phyloP scores from a whole-genome alignment of 92 coral and sea anemone genomes.

The Phenganax subtilis region DNA sequence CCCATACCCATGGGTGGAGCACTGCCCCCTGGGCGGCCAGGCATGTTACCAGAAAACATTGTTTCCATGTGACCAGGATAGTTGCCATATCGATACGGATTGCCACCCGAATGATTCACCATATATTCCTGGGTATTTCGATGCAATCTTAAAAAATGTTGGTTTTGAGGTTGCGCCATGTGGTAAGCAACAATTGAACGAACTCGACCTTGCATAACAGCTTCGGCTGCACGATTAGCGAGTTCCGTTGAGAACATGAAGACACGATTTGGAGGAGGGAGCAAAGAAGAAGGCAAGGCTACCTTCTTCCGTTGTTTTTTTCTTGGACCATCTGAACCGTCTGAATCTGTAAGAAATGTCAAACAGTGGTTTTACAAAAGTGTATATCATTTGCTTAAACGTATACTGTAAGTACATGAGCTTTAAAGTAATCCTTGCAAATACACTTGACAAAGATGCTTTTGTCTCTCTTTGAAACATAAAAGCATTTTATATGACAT shows the following conservation, averaged over 20 bases:
- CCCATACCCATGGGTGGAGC: conserved; percentile 57
- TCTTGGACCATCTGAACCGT: conserved; percentile 85
- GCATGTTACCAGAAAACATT: conserved; percentile 51
- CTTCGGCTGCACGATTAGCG: conserved; percentile 98
- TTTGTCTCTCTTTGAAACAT: too few relatives aligned
- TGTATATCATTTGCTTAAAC: too few relatives aligned
- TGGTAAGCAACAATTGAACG: conserved; percentile 79
- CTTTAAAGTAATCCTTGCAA: too few relatives aligned
- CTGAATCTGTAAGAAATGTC: conserved; percentile 63
- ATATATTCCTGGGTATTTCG: conserved; percentile 51
- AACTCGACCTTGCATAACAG: conserved; percentile 76
- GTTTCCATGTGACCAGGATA: conserved; percentile 38
- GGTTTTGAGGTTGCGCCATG: conserved; percentile 77
- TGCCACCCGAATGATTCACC: conserved; percentile 41
- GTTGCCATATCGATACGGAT: conserved; percentile 38
- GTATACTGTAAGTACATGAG: too few relatives aligned
- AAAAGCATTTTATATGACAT: too few relatives aligned
- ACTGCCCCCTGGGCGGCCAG: conserved; percentile 42
- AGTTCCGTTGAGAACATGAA: conserved; percentile 93
- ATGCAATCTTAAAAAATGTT: conserved; percentile 70
- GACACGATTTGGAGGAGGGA: conserved; percentile 68
- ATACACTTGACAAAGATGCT: too few relatives aligned
- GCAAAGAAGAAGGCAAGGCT: conserved; percentile 58
- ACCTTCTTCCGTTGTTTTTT: conserved; percentile 63
- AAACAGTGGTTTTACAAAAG: too few relatives aligned